These are phyloP conservation scores for Lycaena phlaeas DNA, from an alignment of 2,888 invertebrate genomes.

Conservation along the genomic window DNA sequence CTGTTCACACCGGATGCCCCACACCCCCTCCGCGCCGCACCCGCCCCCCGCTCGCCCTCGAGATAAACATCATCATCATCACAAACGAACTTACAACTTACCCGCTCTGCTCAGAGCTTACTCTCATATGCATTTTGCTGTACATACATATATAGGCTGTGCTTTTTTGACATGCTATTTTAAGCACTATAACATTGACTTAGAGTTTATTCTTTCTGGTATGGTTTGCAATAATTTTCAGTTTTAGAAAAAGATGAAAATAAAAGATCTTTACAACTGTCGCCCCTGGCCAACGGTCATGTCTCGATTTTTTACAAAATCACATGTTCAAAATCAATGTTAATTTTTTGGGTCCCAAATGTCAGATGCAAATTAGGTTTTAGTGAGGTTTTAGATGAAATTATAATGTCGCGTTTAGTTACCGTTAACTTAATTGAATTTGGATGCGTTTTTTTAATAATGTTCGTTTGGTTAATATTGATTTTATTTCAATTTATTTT, in stretches of 20 bases:
- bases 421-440: constrained; percentile 35
- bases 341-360: constrained; percentile 14
- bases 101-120: constrained; percentile 11
- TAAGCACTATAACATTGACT: background rate
- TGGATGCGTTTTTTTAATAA: too few species aligned
- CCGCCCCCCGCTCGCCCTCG: constrained; percentile 21
- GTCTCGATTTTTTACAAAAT: constrained; percentile 36
- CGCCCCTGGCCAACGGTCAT: constrained; percentile 31
- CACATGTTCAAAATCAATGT: constrained; percentile 29
- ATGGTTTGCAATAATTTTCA: constrained; percentile 12
- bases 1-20: constrained; percentile 65
- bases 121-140: constrained; percentile 13
- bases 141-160: too few species aligned
- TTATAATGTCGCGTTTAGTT: constrained; percentile 17
- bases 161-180: background rate
- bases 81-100: constrained; percentile 21
- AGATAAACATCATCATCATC: constrained; percentile 21
- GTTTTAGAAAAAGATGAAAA: constrained; percentile 21
- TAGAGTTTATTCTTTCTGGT: background rate
- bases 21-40: constrained; percentile 41
- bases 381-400: too few species aligned
- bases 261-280: constrained; percentile 25
- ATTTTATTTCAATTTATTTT: too few species aligned
- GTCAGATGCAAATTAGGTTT: constrained; percentile 30
- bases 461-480: too few species aligned